Evolutionary conservation across 2,797 vertebrate species (phyloP).

Genomic region (Poeciliopsis turneri): DNA sequence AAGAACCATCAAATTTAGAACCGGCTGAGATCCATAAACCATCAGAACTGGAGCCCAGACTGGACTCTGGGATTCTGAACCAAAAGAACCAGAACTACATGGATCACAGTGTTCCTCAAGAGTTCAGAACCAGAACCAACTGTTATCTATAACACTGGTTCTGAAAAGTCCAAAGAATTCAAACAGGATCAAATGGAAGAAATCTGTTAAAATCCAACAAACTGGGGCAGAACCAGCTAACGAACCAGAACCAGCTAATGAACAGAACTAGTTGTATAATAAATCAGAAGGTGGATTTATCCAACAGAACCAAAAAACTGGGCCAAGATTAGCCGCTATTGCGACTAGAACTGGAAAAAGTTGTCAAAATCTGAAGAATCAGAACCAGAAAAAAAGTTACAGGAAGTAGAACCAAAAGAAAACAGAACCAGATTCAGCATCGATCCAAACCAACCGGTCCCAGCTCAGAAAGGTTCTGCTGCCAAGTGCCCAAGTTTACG

Average conservation of each 20-base stretch:
- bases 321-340: neutral
- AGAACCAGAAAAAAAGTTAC: neutral
- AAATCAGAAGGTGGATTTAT: neutral
- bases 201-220: neutral
- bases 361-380: neutral
- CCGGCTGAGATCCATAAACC: neutral
- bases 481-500: slow-evolving; percentile 10
- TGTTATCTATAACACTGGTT: neutral
- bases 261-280: neutral
- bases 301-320: neutral
- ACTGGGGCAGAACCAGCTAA: neutral
- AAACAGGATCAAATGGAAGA: neutral
- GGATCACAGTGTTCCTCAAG: neutral
- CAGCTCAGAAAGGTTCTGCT: neutral
- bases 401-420: neutral
- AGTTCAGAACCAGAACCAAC: neutral
- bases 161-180: neutral
- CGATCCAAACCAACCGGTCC: neutral
- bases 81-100: neutral
- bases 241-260: neutral
- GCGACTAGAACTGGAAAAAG: neutral
- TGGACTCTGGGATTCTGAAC: neutral
- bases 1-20: neutral
- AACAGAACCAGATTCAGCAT: neutral
- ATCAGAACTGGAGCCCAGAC: neutral